Percentiles rank a stretch among this genome's conserved stretches.
These are phyloP conservation scores for Lamellibrachia columna DNA, from an alignment of 2,888 invertebrate genomes.

Conservation along the genomic window DNA sequence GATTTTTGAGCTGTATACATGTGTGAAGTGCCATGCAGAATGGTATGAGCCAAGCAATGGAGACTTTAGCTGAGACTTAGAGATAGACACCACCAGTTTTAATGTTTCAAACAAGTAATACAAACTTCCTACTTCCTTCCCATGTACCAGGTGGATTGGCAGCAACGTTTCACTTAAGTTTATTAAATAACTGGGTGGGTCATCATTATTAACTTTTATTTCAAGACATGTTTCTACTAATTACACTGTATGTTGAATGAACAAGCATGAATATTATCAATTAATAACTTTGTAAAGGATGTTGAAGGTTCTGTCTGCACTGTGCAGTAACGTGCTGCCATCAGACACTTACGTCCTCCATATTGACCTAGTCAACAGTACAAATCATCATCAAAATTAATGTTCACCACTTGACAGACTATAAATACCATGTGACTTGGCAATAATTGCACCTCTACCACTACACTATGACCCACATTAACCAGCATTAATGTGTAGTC, in stretches of 20 bases:
- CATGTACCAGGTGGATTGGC: no score
- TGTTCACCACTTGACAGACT: background rate
- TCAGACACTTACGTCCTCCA: background rate
- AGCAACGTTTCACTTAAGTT: background rate
- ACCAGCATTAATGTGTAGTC: background rate
- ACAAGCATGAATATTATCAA: background rate
- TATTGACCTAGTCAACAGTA: background rate
- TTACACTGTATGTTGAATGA: background rate
- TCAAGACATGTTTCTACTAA: background rate
- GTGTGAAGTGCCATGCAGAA: background rate
- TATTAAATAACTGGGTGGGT: background rate
- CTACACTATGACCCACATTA: background rate
- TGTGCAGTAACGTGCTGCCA: no score
- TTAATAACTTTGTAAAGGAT: background rate
- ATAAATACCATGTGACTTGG: background rate
- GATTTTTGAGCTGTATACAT: background rate
- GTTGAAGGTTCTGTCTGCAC: no score
- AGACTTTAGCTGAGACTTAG: no score
- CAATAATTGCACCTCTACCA: background rate
- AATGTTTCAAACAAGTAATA: no score
- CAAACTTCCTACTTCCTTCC: no score
- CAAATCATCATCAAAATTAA: background rate
- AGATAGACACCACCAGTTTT: no score
- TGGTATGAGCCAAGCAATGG: background rate
- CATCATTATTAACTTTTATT: constrained; percentile 11